Conservation (phyloP, 2,797 vertebrate genomes). For the Gobionotothen gibberifrons region DNA sequence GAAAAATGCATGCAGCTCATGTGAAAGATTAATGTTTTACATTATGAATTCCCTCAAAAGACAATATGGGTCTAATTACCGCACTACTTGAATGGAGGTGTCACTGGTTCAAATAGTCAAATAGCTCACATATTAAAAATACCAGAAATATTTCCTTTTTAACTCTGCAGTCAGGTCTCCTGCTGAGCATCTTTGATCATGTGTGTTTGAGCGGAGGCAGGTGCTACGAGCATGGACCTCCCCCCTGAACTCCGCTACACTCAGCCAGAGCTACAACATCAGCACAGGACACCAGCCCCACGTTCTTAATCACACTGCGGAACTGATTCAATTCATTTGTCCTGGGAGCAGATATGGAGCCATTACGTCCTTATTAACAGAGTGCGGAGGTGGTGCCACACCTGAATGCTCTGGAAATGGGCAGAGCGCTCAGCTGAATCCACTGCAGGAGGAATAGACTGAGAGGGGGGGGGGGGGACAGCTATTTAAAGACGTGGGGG, state of each 20-base stretch:
- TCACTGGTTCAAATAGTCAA: conserved; percentile 36
- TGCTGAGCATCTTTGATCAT: conserved; percentile 49
- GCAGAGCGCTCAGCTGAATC: conserved; percentile 55
- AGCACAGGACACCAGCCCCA: conserved; percentile 27
- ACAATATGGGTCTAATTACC: conserved; percentile 43
- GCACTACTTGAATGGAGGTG: conserved; percentile 20
- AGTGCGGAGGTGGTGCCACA: conserved; percentile 73
- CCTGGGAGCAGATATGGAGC: conserved; percentile 69
- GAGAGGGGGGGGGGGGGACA: conserved; percentile 9
- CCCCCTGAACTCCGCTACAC: conserved; percentile 11
- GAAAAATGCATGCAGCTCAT: conserved; percentile 22
- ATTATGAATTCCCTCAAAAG: conserved; percentile 37
- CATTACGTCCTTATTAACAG: conserved; percentile 79
- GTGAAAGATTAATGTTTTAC: conserved; percentile 42
- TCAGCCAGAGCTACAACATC: conserved; percentile 13
- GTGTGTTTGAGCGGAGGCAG: conserved; percentile 30
- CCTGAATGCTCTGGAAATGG: conserved; percentile 76
- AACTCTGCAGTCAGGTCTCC: conserved; percentile 34
- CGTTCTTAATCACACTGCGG: conserved; percentile 70
- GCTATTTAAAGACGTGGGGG: conserved; percentile 63
- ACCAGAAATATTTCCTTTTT: conserved; percentile 15
- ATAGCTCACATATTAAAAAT: conserved; percentile 27
- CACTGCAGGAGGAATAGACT: conserved; percentile 22
- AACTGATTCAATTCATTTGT: conserved; percentile 80
- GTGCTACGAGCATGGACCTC: conserved; percentile 29